Percentiles rank a stretch among this genome's conserved stretches.
Evolutionary conservation across 2,113 vertebrate genomes (phyloP).

Genomic region (Etia nguti): DNA sequence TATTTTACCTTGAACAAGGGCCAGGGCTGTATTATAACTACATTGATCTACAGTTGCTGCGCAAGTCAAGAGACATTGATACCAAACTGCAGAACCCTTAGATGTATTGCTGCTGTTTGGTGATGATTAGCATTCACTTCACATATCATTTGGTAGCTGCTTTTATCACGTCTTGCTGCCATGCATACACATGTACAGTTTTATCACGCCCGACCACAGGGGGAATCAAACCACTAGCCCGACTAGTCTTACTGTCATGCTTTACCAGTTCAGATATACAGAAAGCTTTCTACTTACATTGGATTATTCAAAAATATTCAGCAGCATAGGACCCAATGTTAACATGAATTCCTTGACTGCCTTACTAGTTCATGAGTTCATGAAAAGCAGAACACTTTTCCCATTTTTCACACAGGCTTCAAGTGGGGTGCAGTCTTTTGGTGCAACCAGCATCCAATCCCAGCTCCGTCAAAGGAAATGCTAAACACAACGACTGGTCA

Average conservation of each 20-base stretch:
- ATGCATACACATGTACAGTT: neutral
- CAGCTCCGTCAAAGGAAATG: conserved; percentile 16
- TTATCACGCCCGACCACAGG: conserved; percentile 9
- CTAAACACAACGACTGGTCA: conserved; percentile 23
- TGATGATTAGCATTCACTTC: conserved; percentile 11
- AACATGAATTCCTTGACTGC: conserved; percentile 22
- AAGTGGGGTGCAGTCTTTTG: conserved; percentile 4
- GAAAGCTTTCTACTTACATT: neutral
- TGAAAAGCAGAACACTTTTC: conserved; percentile 26
- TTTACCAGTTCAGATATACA: conserved; percentile 6
- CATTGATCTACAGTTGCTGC: conserved; percentile 4
- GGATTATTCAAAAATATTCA: conserved; percentile 56
- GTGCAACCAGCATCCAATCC: conserved; percentile 5
- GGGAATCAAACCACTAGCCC: conserved; percentile 46
- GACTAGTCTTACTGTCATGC: conserved; percentile 36
- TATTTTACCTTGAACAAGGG: conserved; percentile 32
- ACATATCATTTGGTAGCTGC: neutral
- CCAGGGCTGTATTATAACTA: neutral
- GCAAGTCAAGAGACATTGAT: conserved; percentile 6
- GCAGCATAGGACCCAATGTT: neutral
- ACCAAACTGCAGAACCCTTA: neutral
- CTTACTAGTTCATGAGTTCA: conserved; percentile 6
- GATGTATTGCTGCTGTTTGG: neutral
- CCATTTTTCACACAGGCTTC: conserved; percentile 13
- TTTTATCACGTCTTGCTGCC: conserved; percentile 8